phyloP scores from a whole-genome alignment of 2,797 vertebrate species.

The Simalia tracyae region DNA sequence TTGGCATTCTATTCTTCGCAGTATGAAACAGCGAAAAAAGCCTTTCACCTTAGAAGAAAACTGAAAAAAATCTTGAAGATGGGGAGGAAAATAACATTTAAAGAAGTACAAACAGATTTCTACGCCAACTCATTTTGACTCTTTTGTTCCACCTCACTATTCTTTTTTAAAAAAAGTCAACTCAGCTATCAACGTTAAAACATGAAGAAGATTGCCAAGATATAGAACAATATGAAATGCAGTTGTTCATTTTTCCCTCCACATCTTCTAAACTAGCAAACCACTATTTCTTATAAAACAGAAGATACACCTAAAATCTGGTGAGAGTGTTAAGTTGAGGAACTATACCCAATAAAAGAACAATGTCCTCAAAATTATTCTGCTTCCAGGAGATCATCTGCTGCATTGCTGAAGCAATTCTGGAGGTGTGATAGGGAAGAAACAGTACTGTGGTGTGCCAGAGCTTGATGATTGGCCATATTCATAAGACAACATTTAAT shows the following conservation, averaged over 20 bases:
- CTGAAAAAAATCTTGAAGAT: neutral
- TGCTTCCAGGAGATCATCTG: slow-evolving; percentile 48
- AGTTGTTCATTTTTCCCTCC: neutral
- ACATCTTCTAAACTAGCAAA: slow-evolving; percentile 2
- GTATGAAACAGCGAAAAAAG: slow-evolving; percentile 41
- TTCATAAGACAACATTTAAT: neutral
- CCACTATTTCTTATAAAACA: slow-evolving; percentile 40
- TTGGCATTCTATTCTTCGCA: slow-evolving; percentile 40
- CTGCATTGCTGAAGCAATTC: slow-evolving; percentile 47
- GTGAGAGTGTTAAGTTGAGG: slow-evolving; percentile 10
- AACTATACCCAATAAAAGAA: slow-evolving; percentile 40
- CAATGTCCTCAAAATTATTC: slow-evolving; percentile 35
- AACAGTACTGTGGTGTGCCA: slow-evolving; percentile 45
- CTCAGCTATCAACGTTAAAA: slow-evolving; percentile 45
- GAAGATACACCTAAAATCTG: neutral
- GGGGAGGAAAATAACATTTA: neutral
- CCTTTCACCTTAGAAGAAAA: slow-evolving; percentile 44
- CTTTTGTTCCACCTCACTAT: neutral
- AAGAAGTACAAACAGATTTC: slow-evolving; percentile 47
- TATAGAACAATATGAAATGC: slow-evolving; percentile 44
- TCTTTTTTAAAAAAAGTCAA: slow-evolving; percentile 25
- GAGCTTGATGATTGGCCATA: slow-evolving; percentile 44
- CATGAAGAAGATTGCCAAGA: slow-evolving; percentile 26
- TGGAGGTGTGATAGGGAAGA: slow-evolving; percentile 35
- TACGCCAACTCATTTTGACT: slow-evolving; percentile 12